phyloP scores from a whole-genome alignment of 2,797 vertebrate genomes.

The Halcyon smyrnensis region DNA sequence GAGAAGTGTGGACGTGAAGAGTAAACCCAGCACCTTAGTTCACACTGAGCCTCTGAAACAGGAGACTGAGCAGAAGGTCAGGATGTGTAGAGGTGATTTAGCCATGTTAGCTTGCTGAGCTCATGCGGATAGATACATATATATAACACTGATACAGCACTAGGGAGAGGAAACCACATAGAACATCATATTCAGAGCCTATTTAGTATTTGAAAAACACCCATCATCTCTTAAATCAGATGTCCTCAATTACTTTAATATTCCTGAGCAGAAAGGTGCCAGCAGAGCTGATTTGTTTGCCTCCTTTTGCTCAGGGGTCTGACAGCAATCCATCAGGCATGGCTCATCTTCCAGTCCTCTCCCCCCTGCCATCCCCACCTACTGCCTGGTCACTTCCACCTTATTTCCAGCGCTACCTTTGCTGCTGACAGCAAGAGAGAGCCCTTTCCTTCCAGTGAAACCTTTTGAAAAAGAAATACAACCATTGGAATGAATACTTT shows the following conservation, averaged over 20 bases:
- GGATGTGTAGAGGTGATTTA: neutral
- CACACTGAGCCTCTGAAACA: neutral
- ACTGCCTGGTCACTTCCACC: neutral
- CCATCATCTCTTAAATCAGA: neutral
- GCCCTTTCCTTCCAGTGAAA: neutral
- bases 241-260: neutral
- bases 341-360: neutral
- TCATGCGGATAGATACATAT: neutral
- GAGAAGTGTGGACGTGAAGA: neutral
- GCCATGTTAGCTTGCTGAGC: neutral
- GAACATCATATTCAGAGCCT: neutral
- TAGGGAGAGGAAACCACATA: neutral
- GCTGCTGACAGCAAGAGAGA: neutral
- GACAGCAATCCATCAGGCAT: neutral
- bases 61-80: neutral
- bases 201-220: neutral
- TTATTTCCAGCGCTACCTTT: neutral
- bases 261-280: neutral
- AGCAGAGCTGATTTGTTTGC: neutral
- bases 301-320: neutral
- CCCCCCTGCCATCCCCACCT: neutral
- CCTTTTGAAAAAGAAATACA: neutral
- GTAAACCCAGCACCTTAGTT: neutral
- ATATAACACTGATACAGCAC: neutral
- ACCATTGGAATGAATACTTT: fast-evolving